These are phyloP conservation scores for Micromesistius poutassou DNA, from an alignment of 2,797 vertebrate species.

Conservation along the genomic window DNA sequence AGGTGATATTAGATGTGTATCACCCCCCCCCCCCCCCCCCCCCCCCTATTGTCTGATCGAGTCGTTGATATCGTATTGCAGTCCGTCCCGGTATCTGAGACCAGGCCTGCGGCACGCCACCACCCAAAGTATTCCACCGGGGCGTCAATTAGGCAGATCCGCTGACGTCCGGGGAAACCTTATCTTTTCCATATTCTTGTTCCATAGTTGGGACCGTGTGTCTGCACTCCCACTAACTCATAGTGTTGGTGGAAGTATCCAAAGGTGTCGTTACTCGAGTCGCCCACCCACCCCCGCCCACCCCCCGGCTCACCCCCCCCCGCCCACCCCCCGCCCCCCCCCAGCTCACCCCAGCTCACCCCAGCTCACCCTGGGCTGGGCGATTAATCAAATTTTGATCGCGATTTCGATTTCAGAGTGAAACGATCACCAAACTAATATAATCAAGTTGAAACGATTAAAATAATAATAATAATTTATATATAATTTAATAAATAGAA, in stretches of 20 bases:
- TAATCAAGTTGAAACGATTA: no score
- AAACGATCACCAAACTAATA: no score
- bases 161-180: background rate
- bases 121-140: background rate
- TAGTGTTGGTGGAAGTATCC: background rate
- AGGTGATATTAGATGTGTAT: background rate
- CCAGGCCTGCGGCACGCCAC: background rate
- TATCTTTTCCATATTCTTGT: background rate
- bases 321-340: background rate
- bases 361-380: no score
- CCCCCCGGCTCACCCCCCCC: background rate
- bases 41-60: background rate
- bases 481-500: no score
- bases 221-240: background rate
- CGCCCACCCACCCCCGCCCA: background rate
- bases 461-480: no score
- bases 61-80: background rate
- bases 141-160: background rate
- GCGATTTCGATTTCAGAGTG: no score
- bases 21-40: no score
- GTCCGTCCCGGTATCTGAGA: background rate
- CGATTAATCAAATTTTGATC: no score
- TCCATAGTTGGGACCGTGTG: background rate
- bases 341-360: no score
- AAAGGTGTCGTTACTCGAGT: background rate